Evolutionary conservation across 2,888 invertebrate genomes (phyloP).

Genomic region (Rutpela maculata): DNA sequence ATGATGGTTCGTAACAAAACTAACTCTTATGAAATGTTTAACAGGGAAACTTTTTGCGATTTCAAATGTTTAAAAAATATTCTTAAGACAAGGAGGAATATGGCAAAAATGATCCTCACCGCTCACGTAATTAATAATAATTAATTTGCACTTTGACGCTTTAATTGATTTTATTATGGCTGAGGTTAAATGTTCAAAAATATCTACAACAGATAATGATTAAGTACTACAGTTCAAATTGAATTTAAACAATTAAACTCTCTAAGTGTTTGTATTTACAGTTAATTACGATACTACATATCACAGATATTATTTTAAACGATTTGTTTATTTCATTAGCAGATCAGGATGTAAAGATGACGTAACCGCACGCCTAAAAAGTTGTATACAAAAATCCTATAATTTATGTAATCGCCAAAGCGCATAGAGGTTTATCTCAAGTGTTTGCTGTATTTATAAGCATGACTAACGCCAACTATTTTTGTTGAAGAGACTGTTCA

Average conservation of each 20-base stretch:
- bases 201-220: too few relatives aligned
- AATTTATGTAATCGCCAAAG: conserved; percentile 41
- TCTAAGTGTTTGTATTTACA: conserved; percentile 2
- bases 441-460: conserved; percentile 49
- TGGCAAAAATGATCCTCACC: too few relatives aligned
- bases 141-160: too few relatives aligned
- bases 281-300: not conserved
- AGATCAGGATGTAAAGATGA: conserved; percentile 27
- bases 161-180: too few relatives aligned
- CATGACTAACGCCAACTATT: conserved; percentile 34
- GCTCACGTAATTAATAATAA: too few relatives aligned
- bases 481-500: conserved; percentile 21
- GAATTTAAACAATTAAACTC: not conserved
- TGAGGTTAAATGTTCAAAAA: too few relatives aligned
- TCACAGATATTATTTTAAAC: conserved; percentile 11
- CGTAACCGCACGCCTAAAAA: conserved; percentile 39
- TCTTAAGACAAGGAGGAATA: too few relatives aligned
- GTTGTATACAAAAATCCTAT: conserved; percentile 39
- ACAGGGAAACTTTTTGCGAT: too few relatives aligned
- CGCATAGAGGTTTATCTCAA: conserved; percentile 40
- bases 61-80: too few relatives aligned
- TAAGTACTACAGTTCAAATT: not conserved
- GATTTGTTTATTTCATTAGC: conserved; percentile 18
- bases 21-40: too few relatives aligned
- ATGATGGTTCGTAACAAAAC: too few relatives aligned